Evolutionary conservation across 2,888 invertebrate species (phyloP).

Genomic region (Ypsolopha sequella): DNA sequence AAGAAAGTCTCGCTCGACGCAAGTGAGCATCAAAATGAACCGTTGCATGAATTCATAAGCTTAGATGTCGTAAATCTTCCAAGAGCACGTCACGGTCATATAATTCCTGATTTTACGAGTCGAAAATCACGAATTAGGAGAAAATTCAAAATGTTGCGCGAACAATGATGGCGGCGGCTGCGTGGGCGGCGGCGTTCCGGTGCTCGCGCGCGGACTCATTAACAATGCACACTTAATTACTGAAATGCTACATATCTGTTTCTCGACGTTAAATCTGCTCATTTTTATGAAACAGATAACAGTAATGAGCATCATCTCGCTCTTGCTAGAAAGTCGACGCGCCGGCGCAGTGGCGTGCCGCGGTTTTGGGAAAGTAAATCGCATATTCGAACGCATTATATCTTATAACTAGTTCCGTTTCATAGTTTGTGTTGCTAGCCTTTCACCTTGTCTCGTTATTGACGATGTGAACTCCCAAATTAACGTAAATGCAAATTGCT

Average conservation of each 20-base stretch:
- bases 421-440: conserved; percentile 19
- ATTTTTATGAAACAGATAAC: conserved; percentile 31
- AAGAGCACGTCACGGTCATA: background rate
- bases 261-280: conserved; percentile 35
- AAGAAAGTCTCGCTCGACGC: too few relatives aligned
- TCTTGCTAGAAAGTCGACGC: conserved; percentile 28
- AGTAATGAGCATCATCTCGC: conserved; percentile 13
- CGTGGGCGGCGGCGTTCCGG: conserved; percentile 33
- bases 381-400: conserved; percentile 34
- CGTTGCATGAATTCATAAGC: too few relatives aligned
- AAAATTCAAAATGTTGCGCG: conserved; percentile 16
- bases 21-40: too few relatives aligned
- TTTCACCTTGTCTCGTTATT: conserved; percentile 27
- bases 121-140: conserved; percentile 3
- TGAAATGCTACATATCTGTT: conserved; percentile 39
- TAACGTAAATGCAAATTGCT: too few relatives aligned
- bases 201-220: conserved; percentile 39
- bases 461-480: background rate
- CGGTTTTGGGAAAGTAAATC: conserved; percentile 44
- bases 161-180: conserved; percentile 20
- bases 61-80: background rate
- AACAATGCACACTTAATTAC: conserved; percentile 41
- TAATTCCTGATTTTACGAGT: conserved; percentile 4
- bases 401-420: conserved; percentile 18
- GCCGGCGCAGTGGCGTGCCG: conserved; percentile 22